phyloP scores from a whole-genome alignment of 2,888 invertebrate species.

The Antheraea assamensis region DNA sequence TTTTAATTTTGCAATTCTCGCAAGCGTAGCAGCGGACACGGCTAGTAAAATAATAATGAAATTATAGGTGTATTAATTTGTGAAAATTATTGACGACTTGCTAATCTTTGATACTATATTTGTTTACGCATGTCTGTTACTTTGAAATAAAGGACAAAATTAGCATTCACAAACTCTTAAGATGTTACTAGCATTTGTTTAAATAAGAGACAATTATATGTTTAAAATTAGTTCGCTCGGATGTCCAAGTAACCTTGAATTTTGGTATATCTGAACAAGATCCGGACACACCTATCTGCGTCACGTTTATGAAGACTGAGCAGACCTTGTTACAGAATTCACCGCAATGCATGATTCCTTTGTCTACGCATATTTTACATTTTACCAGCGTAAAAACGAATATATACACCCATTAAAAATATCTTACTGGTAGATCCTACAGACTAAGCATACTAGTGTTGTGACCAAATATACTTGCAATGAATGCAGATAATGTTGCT shows the following conservation, averaged over 20 bases:
- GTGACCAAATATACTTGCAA: no score
- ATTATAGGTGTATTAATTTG: no score
- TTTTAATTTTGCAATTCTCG: background rate
- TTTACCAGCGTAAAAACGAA: background rate
- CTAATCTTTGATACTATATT: background rate
- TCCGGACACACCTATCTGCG: conserved; percentile 1
- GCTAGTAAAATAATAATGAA: no score
- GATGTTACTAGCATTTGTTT: background rate
- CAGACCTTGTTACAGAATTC: background rate
- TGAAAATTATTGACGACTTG: background rate
- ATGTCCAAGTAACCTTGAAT: conserved; percentile 11
- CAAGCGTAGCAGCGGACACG: background rate
- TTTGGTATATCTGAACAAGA: background rate
- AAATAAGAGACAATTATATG: background rate
- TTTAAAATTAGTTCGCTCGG: conserved; percentile 1
- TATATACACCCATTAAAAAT: no score
- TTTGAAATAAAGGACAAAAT: conserved; percentile 1
- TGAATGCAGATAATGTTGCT: no score
- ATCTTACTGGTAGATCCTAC: no score
- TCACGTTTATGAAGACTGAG: background rate
- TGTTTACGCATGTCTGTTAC: background rate
- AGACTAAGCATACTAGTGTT: no score
- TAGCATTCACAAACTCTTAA: background rate
- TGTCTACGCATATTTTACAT: background rate
- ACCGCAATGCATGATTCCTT: background rate